Conservation (phyloP, 2,797 vertebrate species). For the Psittacula echo region DNA sequence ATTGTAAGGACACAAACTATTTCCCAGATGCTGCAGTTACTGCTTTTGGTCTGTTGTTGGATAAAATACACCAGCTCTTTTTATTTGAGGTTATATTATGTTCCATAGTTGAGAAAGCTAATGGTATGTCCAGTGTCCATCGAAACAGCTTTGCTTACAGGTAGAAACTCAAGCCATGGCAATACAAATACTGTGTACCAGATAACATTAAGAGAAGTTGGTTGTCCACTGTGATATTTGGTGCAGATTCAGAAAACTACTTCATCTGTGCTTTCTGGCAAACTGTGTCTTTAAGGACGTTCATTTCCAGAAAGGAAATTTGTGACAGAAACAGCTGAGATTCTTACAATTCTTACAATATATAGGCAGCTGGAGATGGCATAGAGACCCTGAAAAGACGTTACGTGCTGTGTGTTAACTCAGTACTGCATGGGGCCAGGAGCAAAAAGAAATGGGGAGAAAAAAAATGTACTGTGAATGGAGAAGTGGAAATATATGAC, state of each 20-base stretch:
- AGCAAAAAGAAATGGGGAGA: background rate
- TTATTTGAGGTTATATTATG: background rate
- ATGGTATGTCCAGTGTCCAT: background rate
- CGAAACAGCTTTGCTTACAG: background rate
- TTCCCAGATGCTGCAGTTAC: background rate
- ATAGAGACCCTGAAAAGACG: background rate
- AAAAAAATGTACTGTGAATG: background rate
- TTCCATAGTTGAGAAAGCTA: background rate
- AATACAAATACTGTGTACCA: background rate
- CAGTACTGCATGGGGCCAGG: background rate
- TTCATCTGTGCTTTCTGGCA: background rate
- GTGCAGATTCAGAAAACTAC: background rate
- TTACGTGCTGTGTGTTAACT: background rate
- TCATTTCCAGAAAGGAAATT: background rate
- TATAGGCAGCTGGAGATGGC: background rate
- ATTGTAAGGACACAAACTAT: background rate
- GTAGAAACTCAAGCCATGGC: background rate
- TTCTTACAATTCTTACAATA: background rate
- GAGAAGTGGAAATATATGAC: background rate
- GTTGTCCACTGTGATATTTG: background rate
- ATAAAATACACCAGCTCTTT: background rate
- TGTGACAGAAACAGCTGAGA: slow-evolving; percentile 11
- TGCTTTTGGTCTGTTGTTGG: background rate
- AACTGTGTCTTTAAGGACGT: background rate
- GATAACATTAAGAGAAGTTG: background rate